Percentiles rank a stretch among this genome's conserved stretches.
phyloP scores from a whole-genome alignment of 2,888 invertebrate genomes.

The Cerceris rybyensis region DNA sequence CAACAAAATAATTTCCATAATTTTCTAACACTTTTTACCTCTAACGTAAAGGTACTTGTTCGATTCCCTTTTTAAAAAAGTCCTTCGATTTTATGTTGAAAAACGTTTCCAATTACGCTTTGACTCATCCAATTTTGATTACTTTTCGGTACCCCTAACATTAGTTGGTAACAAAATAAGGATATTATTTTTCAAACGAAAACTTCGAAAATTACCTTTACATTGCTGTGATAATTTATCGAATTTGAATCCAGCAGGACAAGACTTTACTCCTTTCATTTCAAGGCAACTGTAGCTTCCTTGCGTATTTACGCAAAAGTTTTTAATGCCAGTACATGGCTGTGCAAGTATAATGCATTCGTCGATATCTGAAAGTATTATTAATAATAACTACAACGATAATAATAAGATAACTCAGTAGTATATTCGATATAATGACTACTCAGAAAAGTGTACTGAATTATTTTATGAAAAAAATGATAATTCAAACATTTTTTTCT shows the following conservation, averaged over 20 bases:
- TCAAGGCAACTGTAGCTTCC: conserved; percentile 84
- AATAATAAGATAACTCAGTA: background rate
- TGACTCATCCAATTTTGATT: too few relatives aligned
- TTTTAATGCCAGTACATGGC: conserved; percentile 81
- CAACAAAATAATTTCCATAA: too few relatives aligned
- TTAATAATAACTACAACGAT: background rate
- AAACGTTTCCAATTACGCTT: too few relatives aligned
- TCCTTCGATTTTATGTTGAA: too few relatives aligned
- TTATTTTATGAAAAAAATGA: too few relatives aligned
- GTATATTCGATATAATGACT: too few relatives aligned
- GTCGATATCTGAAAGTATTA: conserved; percentile 83
- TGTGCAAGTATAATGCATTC: conserved; percentile 83
- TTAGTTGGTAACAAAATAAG: background rate
- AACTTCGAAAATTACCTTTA: conserved; percentile 78
- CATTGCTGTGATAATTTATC: conserved; percentile 83
- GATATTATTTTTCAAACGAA: background rate
- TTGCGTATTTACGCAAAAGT: conserved; percentile 83
- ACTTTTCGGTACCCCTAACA: too few relatives aligned
- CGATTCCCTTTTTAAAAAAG: too few relatives aligned
- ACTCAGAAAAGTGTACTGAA: too few relatives aligned
- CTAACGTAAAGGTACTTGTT: too few relatives aligned
- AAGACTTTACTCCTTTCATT: conserved; percentile 76
- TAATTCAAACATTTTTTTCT: too few relatives aligned
- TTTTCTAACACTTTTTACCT: too few relatives aligned
- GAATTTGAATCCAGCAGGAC: conserved; percentile 84